Evolutionary conservation across 2,797 vertebrate genomes (phyloP), one percentile per base, ranked within the genome.

Genomic region (Sebastes steindachneri): DNA sequence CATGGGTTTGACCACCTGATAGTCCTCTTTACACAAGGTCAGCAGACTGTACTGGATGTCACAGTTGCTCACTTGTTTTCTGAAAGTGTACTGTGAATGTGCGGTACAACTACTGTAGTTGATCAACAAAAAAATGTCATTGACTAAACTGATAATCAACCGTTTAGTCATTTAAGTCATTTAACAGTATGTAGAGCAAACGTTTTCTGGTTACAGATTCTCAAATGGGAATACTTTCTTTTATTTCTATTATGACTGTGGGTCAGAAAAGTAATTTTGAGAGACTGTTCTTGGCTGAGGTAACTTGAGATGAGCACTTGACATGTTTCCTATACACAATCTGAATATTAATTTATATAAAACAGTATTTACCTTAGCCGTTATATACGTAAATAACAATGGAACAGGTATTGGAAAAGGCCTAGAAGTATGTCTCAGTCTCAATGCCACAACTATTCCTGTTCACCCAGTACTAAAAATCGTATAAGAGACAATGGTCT

Each of bases 1-100:
- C 75, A 35, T 75, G 2, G 59, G 66, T 33, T 82, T 80, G 68
- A 71, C 68, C 82, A 89, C 35, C 58, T 23, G 70, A 73, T 64
- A 79, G 71, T 31, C 73, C 59, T 67, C 28, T 73, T 60, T 70
- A 68, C 41, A 55, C 25, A 74, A 81, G 73, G 76, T 85, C 78
- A 88, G 58, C 62, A 53, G 31, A 83, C 48, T 53, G 72, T 4
- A 73, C 41, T 35, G 15, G 53, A 73, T 77, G 82, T 68, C 73
- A 86, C 53, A 64, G 58, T 14, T 70, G 41, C 23, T 64, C 55
- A 67, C 33, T 51, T 79, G 45, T 60, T 82, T 55, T 57, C 21
- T 33, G 21, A 45, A 53, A 75, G n/a, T 28, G 77, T 59, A 70
- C 54, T 45, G 21, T 45, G 28, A 65, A 65, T 37, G 26, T 26